phyloP scores from a whole-genome alignment of 2,797 vertebrate species.

The Epinephelus malabaricus region DNA sequence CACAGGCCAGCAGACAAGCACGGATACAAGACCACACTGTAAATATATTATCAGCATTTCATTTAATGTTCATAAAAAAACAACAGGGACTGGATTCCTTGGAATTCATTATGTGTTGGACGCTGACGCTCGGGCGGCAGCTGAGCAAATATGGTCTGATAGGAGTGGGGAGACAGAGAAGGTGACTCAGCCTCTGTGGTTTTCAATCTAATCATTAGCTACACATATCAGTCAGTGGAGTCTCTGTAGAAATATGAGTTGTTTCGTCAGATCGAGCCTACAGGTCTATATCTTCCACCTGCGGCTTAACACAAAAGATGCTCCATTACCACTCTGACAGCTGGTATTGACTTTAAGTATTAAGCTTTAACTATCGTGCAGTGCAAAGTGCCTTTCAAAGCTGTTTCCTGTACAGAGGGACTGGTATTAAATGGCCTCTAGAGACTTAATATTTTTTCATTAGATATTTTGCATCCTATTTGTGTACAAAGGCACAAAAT shows the following conservation, averaged over 20 bases:
- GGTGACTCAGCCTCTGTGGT: constrained; percentile 63
- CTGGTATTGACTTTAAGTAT: constrained; percentile 18
- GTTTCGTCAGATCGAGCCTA: not conserved
- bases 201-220: constrained; percentile 39
- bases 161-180: constrained; percentile 40
- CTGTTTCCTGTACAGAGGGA: not conserved
- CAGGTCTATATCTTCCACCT: constrained; percentile 30
- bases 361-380: not conserved
- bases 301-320: constrained; percentile 10
- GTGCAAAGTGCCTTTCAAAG: not conserved
- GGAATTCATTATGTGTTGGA: constrained; percentile 35
- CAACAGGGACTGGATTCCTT: constrained; percentile 33
- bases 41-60: constrained; percentile 17
- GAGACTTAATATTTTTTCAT: not conserved
- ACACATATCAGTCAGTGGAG: not conserved
- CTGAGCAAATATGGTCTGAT: constrained; percentile 68
- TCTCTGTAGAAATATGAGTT: constrained; percentile 20
- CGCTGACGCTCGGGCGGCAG: constrained; percentile 38
- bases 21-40: not conserved
- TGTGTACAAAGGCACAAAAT: not conserved
- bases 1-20: constrained; percentile 25
- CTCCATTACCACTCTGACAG: constrained; percentile 27
- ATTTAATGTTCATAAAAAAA: constrained; percentile 10
- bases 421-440: not conserved
- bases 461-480: not conserved